Base-by-base conservation (phyloP, 1,140 invertebrate genomes). In the Drosophila sp. region DNA sequence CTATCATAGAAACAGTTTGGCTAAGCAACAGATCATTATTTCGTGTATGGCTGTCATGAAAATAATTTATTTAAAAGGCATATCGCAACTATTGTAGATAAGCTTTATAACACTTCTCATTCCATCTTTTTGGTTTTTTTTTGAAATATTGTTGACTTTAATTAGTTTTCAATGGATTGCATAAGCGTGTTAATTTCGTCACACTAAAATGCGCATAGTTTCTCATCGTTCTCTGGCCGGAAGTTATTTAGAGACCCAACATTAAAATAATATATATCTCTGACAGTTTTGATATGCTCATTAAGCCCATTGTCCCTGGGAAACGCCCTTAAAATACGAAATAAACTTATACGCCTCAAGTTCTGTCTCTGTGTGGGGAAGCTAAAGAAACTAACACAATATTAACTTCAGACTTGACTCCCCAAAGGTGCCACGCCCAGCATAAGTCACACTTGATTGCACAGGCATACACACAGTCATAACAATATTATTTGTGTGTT, bases 361-460 rank as follows among this genome's bases (percentile, higher is more conserved):
- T 14, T 59, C 43, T n/a, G n/a, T 53, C 38, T 43, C 4, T 27
- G 27, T 29, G 27, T 45, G 16, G 11, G n/a, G 18, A 48, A 25
- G 29, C 1, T 48, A 38, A 51, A 16, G 18, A 41, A 53, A 34
- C 27, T 41, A 46, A 45, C 38, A 25, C 34, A 51, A 62, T 36
- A 50, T 29, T 58, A 46, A 62, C 57, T 71, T 34, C 8, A 41
- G 43, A 16, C 43, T 48, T 64, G 27, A 38, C 13, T 16, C 36
- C 48, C 14, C 8, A 56, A 4, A 62, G 13, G 16, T 45, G 61
- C 62, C 61, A 63, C 53, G 53, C 70, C 70, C 75, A 50, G 64
- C 58, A 82, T 66, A 86, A 74, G 87, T 86, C 75, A 86, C 81
- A 86, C 81, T 76, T 54, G 70, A 86, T 69, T 86, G 82, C 77